These are phyloP conservation scores for Epistrophe eligans DNA, from an alignment of 2,888 invertebrate species.

Conservation along the genomic window DNA sequence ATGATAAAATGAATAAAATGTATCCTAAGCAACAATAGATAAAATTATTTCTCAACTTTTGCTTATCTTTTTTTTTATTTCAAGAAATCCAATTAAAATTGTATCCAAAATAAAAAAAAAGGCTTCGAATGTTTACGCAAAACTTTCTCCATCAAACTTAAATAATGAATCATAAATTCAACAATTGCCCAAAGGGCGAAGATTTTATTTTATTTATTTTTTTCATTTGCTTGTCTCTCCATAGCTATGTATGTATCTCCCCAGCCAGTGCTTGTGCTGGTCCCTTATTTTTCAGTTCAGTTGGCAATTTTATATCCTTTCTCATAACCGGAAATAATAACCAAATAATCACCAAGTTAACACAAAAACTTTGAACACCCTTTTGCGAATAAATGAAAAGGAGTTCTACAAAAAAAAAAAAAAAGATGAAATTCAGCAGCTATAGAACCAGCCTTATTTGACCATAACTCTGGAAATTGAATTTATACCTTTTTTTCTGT, in stretches of 20 bases:
- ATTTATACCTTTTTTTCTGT: slow-evolving; percentile 4
- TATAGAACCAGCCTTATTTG: not conserved
- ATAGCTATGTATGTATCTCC: not conserved
- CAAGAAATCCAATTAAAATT: slow-evolving; percentile 20
- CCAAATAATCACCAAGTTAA: slow-evolving; percentile 64
- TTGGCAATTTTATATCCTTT: slow-evolving; percentile 7
- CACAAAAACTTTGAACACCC: slow-evolving; percentile 39
- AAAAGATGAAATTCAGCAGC: slow-evolving; percentile 1
- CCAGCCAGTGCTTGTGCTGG: not conserved
- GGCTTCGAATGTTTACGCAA: slow-evolving; percentile 16
- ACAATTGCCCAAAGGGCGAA: slow-evolving; percentile 5
- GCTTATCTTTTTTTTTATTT: not conserved
- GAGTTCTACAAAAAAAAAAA: not conserved
- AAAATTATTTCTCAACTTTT: not conserved
- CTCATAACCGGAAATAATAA: slow-evolving; percentile 44
- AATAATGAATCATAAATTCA: slow-evolving; percentile 22
- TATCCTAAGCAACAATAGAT: not conserved
- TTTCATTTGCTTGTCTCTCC: not conserved
- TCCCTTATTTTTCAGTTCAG: slow-evolving; percentile 27
- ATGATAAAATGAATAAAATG: not conserved
- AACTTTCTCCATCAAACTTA: slow-evolving; percentile 24
- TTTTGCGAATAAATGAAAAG: slow-evolving; percentile 30
- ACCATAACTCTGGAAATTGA: slow-evolving; percentile 27
- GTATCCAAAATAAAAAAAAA: slow-evolving; percentile 33
- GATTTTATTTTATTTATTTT: not conserved